Base-by-base conservation (phyloP, 2,113 vertebrate genomes). In the Tachuris rubrigastra region DNA sequence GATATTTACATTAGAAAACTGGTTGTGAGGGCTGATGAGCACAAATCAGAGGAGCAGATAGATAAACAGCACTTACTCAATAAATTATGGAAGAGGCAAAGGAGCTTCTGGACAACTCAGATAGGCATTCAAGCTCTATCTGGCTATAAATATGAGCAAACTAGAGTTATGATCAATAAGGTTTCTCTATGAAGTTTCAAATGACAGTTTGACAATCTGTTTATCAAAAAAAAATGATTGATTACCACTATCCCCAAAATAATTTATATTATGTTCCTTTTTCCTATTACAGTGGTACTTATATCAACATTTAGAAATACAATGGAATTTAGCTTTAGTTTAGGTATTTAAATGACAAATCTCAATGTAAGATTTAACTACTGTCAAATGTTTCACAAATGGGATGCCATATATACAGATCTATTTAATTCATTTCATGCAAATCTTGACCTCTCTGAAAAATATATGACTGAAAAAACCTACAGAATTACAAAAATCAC, bases 121-220 rank as follows among this genome's bases (percentile, higher is more conserved):
- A 63, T 24, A 91, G 33, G 7, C 14, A 49, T 71, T 89, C 47
- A 56, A 87, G 24, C 9, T 88, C 60, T 87, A 87, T 31, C 8
- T 90, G 47, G 24, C 41, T 88, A 73, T 83, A 96, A 94, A 94
- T 72, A 78, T 59, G 46, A 87, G 14, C 13, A 91, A 89, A 87
- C 49, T 76, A 60, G 42, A 55, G 24, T 85, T 77, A 77, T 82
- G 77, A 92, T 92, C 68, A 93, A 88, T 92, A 88, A 59, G 5
- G 23, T 77, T 90, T 92, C 35, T 72, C 67, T 73, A 85, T 58
- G 66, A 94, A 77, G 49, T 80, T 90, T 96, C 59, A 88, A 83
- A 77, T 44, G 9, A 27, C 23, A 85, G 44, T 56, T 78, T 85
- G 65, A 92, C 60, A 77, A 46, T n/a, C 30, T 66, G 37, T 78